A percentile compares a stretch with the other conserved stretches of the same genome.
Conservation (phyloP, 1,140 invertebrate genomes). For the Euschistus heros region DNA sequence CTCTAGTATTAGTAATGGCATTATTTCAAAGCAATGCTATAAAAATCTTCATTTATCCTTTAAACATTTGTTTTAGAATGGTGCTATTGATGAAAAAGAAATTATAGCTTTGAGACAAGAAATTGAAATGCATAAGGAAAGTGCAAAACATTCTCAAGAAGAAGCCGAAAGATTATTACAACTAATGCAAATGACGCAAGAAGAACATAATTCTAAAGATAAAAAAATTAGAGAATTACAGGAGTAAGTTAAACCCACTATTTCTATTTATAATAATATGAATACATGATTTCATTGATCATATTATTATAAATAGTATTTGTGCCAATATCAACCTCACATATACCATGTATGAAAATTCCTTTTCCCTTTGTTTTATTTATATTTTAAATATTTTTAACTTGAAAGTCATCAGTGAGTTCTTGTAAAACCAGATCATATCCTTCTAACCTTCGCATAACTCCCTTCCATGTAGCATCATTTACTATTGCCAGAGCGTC, state of each 20-base stretch:
- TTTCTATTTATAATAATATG: too few species aligned
- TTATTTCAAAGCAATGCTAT: background rate
- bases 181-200: constrained; percentile 88
- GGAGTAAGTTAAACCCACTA: constrained; percentile 57
- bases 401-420: too few species aligned
- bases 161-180: constrained; percentile 85
- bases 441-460: too few species aligned
- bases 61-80: background rate
- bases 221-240: constrained; percentile 89
- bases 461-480: too few species aligned
- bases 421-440: too few species aligned
- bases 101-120: constrained; percentile 60
- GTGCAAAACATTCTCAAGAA: constrained; percentile 63
- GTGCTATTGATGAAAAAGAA: constrained; percentile 48
- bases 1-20: background rate
- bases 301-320: too few species aligned
- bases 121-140: constrained; percentile 61
- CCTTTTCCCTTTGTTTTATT: too few species aligned
- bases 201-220: constrained; percentile 90
- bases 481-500: too few species aligned
- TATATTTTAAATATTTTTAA: too few species aligned
- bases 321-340: too few species aligned
- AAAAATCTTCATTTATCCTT: background rate
- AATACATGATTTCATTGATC: too few species aligned
- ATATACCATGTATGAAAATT: too few species aligned